Evolutionary conservation across 2,797 vertebrate genomes (phyloP), one percentile per base, ranked within the genome.

Genomic region (Margarornis squamiger): DNA sequence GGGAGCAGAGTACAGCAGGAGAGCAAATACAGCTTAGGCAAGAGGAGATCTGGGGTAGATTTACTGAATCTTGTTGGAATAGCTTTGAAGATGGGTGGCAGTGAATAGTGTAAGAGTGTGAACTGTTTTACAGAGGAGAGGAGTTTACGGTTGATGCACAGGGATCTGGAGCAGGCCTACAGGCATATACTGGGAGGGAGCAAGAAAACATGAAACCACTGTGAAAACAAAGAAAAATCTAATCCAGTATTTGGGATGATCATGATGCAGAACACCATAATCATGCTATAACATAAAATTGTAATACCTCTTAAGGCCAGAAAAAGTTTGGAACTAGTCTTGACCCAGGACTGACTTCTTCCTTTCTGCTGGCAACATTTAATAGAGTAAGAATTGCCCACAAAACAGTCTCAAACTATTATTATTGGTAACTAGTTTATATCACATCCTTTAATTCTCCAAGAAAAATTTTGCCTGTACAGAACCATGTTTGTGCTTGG

Each of bases 81-180:
- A n/a, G 20, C 49, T 94, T 57, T 58, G 38, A 73, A 88, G 55
- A 34, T 45, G 14, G 1, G 3, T 55, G 15, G 24, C 66, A 63
- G 12, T 29, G n/a, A 70, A 5, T 24, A 52, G 29, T 52, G 17
- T 52, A 52, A 52, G 51, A 52, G 11, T 30, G 49, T 38, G 18
- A 65, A 41, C 2, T 49, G 14, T 38, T 82, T 45, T 27, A 73
- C 9, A 41, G 23, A 61, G 11, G 32, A 67, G 9, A 61, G 13
- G 7, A 59, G 49, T 30, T 57, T 13, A 43, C 63, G 63, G 9
- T 3, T 3, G 0, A 16, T 0, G 7, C 18, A 24, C 15, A 68
- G 27, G 78, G 9, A 58, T 57, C 5, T n/a, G 32, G 24, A 87
- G 19, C n/a, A 39, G n/a, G 17, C 7, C 41, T 32, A 67, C 0